phyloP scores from a whole-genome alignment of 1,140 invertebrate species.

The Psilanteris sp. region DNA sequence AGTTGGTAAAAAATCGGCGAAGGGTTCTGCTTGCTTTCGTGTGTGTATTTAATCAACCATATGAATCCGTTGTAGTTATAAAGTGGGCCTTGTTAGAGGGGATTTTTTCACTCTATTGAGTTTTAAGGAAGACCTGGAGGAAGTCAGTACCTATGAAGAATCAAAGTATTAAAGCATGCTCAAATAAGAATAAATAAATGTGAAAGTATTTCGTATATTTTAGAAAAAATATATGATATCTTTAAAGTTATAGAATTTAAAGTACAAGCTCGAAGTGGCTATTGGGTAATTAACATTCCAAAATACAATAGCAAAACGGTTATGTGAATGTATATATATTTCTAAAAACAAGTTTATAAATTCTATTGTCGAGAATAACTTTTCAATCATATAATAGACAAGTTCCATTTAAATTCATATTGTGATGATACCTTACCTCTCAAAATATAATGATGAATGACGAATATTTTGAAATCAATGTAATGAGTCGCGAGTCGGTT shows the following conservation, averaged over 20 bases:
- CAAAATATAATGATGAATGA: constrained; percentile 16
- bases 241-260: too few species aligned
- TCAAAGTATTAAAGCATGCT: too few species aligned
- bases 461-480: constrained; percentile 5
- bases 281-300: too few species aligned
- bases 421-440: constrained; percentile 7
- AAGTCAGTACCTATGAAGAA: too few species aligned
- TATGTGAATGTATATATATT: background rate
- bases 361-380: background rate
- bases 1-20: too few species aligned
- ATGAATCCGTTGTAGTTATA: constrained; percentile 26
- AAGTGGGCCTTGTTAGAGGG: constrained; percentile 11
- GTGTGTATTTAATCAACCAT: constrained; percentile 44
- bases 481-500: background rate
- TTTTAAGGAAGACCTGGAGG: constrained; percentile 4
- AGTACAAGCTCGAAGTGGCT: too few species aligned
- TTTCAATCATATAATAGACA: constrained; percentile 15
- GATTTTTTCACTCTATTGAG: constrained; percentile 39
- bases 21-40: constrained; percentile 7
- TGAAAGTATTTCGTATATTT: too few species aligned
- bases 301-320: too few species aligned
- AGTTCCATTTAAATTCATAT: constrained; percentile 1
- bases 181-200: too few species aligned
- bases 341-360: background rate
- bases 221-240: too few species aligned